Evolutionary conservation across 2,888 invertebrate genomes (phyloP), one percentile per base, ranked within the genome.

Genomic region (Pteria penguin): DNA sequence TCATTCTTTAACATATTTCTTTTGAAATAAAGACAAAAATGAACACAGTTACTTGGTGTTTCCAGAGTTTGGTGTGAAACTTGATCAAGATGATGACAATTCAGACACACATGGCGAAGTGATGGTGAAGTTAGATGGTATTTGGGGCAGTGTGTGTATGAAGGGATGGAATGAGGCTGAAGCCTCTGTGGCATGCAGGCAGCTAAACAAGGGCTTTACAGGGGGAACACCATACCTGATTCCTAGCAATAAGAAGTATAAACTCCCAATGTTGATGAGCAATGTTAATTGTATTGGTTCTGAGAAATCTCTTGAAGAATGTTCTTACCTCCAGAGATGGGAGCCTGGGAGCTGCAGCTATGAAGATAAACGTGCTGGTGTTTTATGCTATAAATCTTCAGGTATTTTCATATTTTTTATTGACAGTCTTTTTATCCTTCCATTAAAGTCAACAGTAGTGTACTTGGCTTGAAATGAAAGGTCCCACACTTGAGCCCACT

Each of bases 121-220:
- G 4, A 95, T 95, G 93, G 94, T 96, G 1, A 94, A 94, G 92
- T 94, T 95, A 94, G 90, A 92, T 74, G 95, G 94, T 1, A 93
- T 93, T 75, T 95, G 95, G 94, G 96, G 96, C 0, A 94, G 94
- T 78, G 94, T 96, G 4, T 96, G 96, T 89, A 95, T 95, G 86
- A 95, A 95, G 82, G 94, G 94, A 81, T 95, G 95, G 86, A 95
- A 94, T 18, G 90, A 95, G 75, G 93, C 92, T 31, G 94, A 95
- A 83, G 96, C 95, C 0, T 93, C 94, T 83, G 70, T 72, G 3
- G 95, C 96, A 0, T 78, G 82, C 22, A 86, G 83, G 70, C 69
- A 75, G 33, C 45, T 45, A 14, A 69, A 78, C n/a, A 65, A 87
- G 45, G 85, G 84, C 5, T 88, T 77, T 69, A 55, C 63, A 26